Conservation (phyloP, 2,113 vertebrate genomes). For the Chaetorhynchus papuensis region DNA sequence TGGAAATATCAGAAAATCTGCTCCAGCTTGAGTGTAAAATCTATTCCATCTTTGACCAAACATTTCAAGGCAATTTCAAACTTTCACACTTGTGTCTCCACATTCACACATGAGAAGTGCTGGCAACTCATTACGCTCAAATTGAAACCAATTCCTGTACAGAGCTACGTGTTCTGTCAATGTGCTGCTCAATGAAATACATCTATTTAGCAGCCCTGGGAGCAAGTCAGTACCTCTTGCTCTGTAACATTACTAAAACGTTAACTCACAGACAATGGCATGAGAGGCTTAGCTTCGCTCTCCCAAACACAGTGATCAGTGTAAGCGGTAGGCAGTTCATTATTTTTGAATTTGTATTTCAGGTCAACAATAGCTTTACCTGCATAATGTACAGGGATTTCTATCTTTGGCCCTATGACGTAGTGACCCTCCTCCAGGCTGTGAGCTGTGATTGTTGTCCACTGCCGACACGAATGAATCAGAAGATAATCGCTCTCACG, state of each 20-base stretch:
- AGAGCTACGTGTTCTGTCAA: neutral
- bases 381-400: slow-evolving; percentile 98
- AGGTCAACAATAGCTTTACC: slow-evolving; percentile 73
- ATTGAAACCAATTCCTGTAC: neutral
- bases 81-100: neutral
- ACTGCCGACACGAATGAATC: slow-evolving; percentile 96
- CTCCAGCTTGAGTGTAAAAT: neutral
- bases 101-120: neutral
- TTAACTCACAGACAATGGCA: neutral
- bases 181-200: neutral
- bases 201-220: neutral
- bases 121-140: neutral
- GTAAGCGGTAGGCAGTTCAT: neutral
- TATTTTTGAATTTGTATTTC: neutral
- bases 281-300: neutral
- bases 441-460: slow-evolving; percentile 98
- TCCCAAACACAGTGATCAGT: neutral
- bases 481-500: slow-evolving; percentile 95
- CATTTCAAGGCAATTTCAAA: neutral
- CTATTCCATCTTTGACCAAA: neutral
- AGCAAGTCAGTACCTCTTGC: neutral
- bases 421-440: slow-evolving; percentile 98
- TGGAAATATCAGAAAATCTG: neutral
- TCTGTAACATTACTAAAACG: neutral
- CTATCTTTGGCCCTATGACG: slow-evolving; percentile 98